Evolutionary conservation across 2,797 vertebrate genomes (phyloP).

Genomic region (Lithobates pipiens): DNA sequence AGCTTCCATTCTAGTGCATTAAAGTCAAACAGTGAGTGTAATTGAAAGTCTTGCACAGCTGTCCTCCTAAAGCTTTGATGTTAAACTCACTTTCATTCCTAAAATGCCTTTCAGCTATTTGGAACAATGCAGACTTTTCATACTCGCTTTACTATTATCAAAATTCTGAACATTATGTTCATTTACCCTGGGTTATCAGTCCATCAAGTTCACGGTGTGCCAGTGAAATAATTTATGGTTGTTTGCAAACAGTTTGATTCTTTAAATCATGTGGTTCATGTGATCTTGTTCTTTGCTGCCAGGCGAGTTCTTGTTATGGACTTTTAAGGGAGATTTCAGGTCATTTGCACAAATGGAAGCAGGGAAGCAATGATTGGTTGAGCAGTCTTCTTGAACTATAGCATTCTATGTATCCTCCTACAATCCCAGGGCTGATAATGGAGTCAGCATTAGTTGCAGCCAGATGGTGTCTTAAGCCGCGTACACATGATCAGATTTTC

Average conservation of each 20-base stretch:
- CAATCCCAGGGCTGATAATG: no score
- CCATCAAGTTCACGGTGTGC: background rate
- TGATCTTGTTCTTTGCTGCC: background rate
- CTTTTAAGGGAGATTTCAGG: background rate
- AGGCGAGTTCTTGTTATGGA: background rate
- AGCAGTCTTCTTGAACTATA: no score
- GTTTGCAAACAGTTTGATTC: constrained; percentile 11
- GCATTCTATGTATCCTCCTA: no score
- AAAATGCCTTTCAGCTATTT: constrained; percentile 6
- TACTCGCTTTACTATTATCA: background rate
- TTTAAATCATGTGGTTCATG: background rate
- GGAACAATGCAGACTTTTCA: background rate
- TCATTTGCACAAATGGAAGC: background rate
- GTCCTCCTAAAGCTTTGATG: background rate
- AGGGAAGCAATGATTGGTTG: background rate
- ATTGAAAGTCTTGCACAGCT: background rate
- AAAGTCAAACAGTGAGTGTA: background rate
- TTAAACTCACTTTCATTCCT: background rate
- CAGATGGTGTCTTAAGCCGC: no score
- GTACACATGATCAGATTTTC: no score
- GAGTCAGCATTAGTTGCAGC: no score
- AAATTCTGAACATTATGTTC: background rate
- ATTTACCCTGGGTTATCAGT: background rate
- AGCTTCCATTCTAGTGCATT: background rate
- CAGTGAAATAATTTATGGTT: background rate